Evolutionary conservation across 2,113 vertebrate species (phyloP).

Genomic region (Nesospiza acunhae): DNA sequence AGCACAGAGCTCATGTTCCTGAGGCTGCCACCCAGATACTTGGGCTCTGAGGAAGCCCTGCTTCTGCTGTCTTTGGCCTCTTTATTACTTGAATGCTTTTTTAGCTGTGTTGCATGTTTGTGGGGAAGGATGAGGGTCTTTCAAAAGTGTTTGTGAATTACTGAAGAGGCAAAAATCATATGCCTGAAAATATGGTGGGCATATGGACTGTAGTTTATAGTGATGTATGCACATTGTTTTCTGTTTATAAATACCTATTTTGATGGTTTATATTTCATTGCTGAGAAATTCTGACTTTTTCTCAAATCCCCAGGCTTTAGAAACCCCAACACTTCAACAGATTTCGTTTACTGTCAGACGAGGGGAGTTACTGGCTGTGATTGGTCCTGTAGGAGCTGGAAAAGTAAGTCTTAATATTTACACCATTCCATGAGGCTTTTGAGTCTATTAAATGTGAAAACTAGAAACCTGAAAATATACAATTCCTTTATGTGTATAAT

Average conservation of each 20-base stretch:
- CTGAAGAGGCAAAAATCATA: background rate
- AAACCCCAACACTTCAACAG: slow-evolving; percentile 83
- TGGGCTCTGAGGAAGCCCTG: background rate
- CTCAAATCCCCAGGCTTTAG: slow-evolving; percentile 71
- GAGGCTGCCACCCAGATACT: accelerated
- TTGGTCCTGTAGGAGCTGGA: slow-evolving; percentile 93
- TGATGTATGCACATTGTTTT: background rate
- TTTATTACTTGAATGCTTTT: background rate
- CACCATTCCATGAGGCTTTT: background rate
- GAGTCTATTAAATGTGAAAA: background rate
- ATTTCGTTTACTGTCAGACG: slow-evolving; percentile 83
- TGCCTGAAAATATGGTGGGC: background rate
- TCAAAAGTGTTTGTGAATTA: background rate
- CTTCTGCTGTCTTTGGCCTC: background rate
- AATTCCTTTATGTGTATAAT: background rate
- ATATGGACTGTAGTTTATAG: background rate
- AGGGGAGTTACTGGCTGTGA: slow-evolving; percentile 86
- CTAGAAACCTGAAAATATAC: background rate
- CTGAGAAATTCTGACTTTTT: background rate
- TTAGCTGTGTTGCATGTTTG: background rate
- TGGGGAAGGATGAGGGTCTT: background rate
- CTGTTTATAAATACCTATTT: background rate
- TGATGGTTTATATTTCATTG: background rate
- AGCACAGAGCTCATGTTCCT: background rate
- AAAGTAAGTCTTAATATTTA: slow-evolving; percentile 80